Base-by-base conservation (phyloP, 2,888 invertebrate genomes). In the Hedychridium roseum region DNA sequence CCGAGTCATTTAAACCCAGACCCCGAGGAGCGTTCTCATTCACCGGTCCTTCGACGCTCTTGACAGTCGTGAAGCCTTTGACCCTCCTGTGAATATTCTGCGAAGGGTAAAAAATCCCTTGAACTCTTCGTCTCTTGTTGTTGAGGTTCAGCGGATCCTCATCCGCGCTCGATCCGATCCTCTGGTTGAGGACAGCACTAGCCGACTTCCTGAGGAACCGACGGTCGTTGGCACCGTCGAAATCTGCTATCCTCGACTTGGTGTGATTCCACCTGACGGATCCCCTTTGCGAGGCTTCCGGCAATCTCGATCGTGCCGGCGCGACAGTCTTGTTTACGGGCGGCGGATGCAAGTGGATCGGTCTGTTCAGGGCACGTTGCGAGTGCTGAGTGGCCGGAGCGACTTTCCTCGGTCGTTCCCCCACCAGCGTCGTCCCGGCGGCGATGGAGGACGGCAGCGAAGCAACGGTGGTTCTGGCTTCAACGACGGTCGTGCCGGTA, bases 401-500 rank as follows among this genome's bases (percentile, higher is more conserved):
- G 38, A 48, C 55, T 56, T 66, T 69, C 53, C 55, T 59, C 53
- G 50, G 62, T 47, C 60, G 64, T 48, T 69, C 67, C 61, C 70
- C 71, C 70, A 69, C 74, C 66, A 64, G 44, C 37, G 48, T 12
- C 5, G 37, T 45, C 31, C 30, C 31, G 31, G 37, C 45, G 40
- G 53, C 26, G 43, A 32, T 46, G 37, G 14, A 54, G 41, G 54
- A 50, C 62, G 28, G 43, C 45, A 58, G 50, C 35, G 17, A 16
- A n/a, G 35, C 23, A 6, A 5, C 9, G 23, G 23, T 23, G 5
- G 23, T 23, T 23, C 5, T 64, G 68, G 56, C 67, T 70, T 64
- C 64, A 64, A 70, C 76, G 73, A 74, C 72, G 73, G 73, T 68
- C 72, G 74, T 65, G 66, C 71, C 76, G 71, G 73, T 68, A 78